Evolutionary conservation across 2,113 vertebrate genomes (phyloP).

Genomic region (Poeciliopsis occidentalis): DNA sequence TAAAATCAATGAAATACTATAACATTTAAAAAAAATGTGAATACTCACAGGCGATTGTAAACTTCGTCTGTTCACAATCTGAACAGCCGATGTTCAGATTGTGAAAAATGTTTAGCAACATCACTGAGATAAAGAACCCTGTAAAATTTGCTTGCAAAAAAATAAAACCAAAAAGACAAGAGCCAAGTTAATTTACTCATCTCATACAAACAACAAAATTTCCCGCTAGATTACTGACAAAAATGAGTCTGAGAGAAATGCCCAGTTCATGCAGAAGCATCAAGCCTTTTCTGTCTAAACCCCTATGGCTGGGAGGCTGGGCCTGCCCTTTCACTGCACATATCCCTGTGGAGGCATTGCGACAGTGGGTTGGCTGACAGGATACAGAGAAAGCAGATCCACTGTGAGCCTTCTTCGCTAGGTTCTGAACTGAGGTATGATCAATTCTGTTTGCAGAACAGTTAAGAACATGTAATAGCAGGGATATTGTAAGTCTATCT

Average conservation of each 20-base stretch:
- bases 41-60: too few species aligned
- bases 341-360: neutral
- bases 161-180: neutral
- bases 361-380: neutral
- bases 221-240: neutral
- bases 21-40: too few species aligned
- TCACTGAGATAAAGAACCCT: neutral
- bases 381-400: neutral
- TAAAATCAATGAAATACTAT: too few species aligned
- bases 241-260: neutral
- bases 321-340: neutral
- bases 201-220: neutral
- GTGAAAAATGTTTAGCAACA: neutral
- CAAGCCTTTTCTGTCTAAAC: neutral
- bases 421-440: neutral
- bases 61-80: too few species aligned
- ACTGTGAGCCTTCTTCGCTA: neutral
- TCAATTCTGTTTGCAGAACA: neutral
- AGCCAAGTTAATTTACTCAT: neutral
- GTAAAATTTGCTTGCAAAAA: neutral
- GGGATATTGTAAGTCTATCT: neutral
- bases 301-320: neutral
- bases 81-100: neutral
- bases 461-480: neutral
- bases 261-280: neutral